phyloP scores from a whole-genome alignment of 2,113 vertebrate genomes.

The Romanogobio albipinnatus region DNA sequence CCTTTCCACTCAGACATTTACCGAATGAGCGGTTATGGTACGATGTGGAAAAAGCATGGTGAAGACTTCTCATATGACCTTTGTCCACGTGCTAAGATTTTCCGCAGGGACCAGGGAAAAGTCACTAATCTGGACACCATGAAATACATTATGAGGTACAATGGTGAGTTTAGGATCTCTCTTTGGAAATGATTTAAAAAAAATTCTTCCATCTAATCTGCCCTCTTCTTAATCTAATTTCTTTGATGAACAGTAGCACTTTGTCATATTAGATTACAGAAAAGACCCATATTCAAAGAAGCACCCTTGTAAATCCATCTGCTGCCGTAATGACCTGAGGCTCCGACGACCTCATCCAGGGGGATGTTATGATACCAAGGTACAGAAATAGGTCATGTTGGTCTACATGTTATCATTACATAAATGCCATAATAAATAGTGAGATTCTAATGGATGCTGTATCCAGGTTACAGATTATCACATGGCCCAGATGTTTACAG shows the following conservation, averaged over 20 bases:
- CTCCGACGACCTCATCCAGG: conserved; percentile 73
- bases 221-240: background rate
- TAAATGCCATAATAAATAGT: background rate
- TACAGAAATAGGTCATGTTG: conserved; percentile 57
- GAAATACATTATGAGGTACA: conserved; percentile 92
- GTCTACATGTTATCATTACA: background rate
- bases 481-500: conserved; percentile 77
- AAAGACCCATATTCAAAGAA: conserved; percentile 82
- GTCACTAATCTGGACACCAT: conserved; percentile 80
- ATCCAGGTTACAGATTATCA: conserved; percentile 83
- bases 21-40: conserved; percentile 82
- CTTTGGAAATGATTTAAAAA: background rate
- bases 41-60: conserved; percentile 78
- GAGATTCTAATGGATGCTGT: background rate
- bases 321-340: conserved; percentile 87
- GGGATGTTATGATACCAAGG: conserved; percentile 93
- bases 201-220: background rate
- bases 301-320: conserved; percentile 88
- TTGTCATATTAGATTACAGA: conserved; percentile 79
- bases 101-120: conserved; percentile 85
- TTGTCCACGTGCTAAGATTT: conserved; percentile 89
- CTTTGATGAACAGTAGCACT: background rate
- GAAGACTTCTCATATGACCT: conserved; percentile 88
- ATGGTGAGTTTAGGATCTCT: conserved; percentile 78
- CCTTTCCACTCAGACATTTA: conserved; percentile 87